These are phyloP conservation scores for Nymphicus hollandicus DNA, from an alignment of 2,113 vertebrate species.

Conservation along the genomic window DNA sequence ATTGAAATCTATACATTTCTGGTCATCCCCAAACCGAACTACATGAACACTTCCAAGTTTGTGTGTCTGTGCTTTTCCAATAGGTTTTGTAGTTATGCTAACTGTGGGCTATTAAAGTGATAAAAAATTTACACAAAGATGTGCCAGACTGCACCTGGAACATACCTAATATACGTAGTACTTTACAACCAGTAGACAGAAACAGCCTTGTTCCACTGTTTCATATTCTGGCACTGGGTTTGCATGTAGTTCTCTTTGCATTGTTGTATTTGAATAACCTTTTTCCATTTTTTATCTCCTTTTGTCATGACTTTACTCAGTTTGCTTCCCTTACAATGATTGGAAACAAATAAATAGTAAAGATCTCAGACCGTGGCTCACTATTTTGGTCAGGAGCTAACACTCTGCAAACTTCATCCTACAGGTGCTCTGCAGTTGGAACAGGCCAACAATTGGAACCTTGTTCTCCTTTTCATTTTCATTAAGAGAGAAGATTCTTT, in stretches of 20 bases:
- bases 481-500: neutral
- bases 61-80: neutral
- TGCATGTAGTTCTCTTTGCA: neutral
- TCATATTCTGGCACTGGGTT: neutral
- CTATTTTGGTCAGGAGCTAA: neutral
- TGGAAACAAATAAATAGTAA: neutral
- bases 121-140: neutral
- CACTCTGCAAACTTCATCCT: neutral
- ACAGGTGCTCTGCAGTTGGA: neutral
- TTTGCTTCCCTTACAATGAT: neutral
- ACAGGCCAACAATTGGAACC: neutral
- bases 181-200: neutral
- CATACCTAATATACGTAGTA: accelerated
- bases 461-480: neutral
- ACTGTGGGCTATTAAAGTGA: neutral
- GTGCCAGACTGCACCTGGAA: neutral
- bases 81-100: neutral
- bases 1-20: neutral
- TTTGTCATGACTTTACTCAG: neutral
- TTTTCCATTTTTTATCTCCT: neutral
- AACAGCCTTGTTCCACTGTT: neutral
- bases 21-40: neutral
- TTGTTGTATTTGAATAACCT: neutral
- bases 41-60: neutral
- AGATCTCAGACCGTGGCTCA: neutral